phyloP scores from a whole-genome alignment of 2,797 vertebrate species.

The Spinus pinus region DNA sequence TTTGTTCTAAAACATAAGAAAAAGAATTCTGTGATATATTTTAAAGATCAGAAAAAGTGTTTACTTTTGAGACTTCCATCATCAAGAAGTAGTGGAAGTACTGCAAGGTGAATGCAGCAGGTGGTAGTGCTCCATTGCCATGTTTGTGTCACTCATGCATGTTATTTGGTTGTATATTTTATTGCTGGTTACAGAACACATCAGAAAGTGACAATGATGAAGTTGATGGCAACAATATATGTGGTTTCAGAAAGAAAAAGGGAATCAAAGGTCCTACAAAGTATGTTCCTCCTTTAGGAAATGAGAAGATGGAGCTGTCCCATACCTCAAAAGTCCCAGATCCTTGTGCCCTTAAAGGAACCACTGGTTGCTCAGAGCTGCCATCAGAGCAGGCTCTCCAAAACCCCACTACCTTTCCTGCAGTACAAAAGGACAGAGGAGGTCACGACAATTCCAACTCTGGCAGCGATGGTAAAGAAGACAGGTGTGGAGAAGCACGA shows the following conservation, averaged over 20 bases:
- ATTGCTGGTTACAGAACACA: constrained; percentile 76
- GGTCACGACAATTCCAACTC: background rate
- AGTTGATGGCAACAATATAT: constrained; percentile 79
- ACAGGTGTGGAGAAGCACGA: background rate
- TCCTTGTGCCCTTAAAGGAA: constrained; percentile 29
- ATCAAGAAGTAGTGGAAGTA: background rate
- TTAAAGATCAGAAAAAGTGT: background rate
- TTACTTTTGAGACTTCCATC: background rate
- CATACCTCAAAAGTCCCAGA: constrained; percentile 55
- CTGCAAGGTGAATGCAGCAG: background rate
- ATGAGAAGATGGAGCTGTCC: constrained; percentile 67
- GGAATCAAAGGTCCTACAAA: constrained; percentile 75
- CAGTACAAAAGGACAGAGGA: constrained; percentile 12
- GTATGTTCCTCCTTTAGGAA: constrained; percentile 60
- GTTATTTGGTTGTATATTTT: constrained; percentile 62
- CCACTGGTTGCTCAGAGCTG: background rate
- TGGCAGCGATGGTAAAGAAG: background rate
- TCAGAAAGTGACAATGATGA: constrained; percentile 77
- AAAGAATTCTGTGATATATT: background rate
- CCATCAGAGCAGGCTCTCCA: constrained; percentile 44
- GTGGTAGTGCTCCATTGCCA: background rate
- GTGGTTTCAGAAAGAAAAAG: constrained; percentile 79
- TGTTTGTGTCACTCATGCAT: constrained; percentile 10
- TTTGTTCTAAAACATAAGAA: background rate
- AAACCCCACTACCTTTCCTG: background rate